Conservation (phyloP, 2,113 vertebrate genomes). For the Ophiodon elongatus region DNA sequence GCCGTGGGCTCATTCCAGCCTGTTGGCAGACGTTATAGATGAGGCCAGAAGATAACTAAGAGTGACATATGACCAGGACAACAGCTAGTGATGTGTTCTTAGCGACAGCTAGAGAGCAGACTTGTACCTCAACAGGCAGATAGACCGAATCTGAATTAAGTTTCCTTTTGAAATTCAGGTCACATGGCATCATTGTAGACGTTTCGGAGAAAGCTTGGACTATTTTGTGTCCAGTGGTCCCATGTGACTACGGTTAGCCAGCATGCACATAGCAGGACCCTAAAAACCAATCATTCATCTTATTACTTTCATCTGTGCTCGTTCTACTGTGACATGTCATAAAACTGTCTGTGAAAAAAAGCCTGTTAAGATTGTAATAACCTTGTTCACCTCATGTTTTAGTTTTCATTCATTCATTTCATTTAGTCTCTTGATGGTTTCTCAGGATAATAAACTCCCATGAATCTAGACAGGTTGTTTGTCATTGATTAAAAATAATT, state of each 20-base stretch:
- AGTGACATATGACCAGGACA: conserved; percentile 68
- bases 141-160: neutral
- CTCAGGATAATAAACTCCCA: too few species aligned
- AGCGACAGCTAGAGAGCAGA: neutral
- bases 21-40: conserved; percentile 77
- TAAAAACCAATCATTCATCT: neutral
- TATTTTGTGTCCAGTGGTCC: neutral
- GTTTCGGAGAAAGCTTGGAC: neutral
- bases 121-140: neutral
- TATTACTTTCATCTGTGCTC: too few species aligned
- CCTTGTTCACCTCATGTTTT: neutral
- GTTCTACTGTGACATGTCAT: neutral
- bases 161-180: neutral
- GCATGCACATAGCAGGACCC: neutral
- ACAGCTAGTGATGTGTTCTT: neutral
- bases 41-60: conserved; percentile 74
- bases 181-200: neutral
- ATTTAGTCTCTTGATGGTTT: neutral
- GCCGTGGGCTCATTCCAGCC: conserved; percentile 78
- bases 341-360: neutral
- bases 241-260: neutral
- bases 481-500: neutral
- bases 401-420: neutral
- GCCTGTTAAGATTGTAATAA: neutral
- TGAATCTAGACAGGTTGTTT: neutral